These are phyloP conservation scores for Sebastes matsubarae DNA, from an alignment of 2,797 vertebrate species.

Conservation along the genomic window DNA sequence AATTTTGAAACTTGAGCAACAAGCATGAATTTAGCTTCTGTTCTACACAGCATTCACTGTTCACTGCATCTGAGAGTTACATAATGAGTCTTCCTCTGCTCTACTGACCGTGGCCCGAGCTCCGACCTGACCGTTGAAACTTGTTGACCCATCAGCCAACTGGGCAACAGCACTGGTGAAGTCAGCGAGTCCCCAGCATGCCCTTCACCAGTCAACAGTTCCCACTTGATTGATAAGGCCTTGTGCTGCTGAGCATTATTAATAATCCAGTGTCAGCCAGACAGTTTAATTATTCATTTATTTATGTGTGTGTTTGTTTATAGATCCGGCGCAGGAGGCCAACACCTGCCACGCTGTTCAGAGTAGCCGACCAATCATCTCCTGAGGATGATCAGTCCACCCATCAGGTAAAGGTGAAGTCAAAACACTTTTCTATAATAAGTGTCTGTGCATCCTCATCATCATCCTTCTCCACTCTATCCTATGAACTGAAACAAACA, in stretches of 20 bases:
- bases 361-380: conserved; percentile 92
- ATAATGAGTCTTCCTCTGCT: conserved; percentile 19
- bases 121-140: conserved; percentile 13
- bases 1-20: background rate
- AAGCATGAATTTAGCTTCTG: background rate
- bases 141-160: conserved; percentile 13
- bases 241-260: conserved; percentile 13
- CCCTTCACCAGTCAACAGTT: conserved; percentile 20
- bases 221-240: conserved; percentile 24
- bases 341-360: conserved; percentile 96
- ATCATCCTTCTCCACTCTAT: background rate
- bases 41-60: background rate
- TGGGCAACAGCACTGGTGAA: conserved; percentile 29
- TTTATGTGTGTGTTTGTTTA: conserved; percentile 43
- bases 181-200: background rate
- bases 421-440: conserved; percentile 39
- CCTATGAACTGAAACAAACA: background rate
- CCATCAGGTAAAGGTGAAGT: conserved; percentile 89
- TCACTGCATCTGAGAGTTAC: background rate
- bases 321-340: conserved; percentile 95
- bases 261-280: conserved; percentile 26
- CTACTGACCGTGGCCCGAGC: background rate
- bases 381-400: conserved; percentile 91
- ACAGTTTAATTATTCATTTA: conserved; percentile 38
- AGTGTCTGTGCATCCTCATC: conserved; percentile 9